Evolutionary conservation across 2,797 vertebrate genomes (phyloP), one percentile per base, ranked within the genome.

Genomic region (Balearica regulorum): DNA sequence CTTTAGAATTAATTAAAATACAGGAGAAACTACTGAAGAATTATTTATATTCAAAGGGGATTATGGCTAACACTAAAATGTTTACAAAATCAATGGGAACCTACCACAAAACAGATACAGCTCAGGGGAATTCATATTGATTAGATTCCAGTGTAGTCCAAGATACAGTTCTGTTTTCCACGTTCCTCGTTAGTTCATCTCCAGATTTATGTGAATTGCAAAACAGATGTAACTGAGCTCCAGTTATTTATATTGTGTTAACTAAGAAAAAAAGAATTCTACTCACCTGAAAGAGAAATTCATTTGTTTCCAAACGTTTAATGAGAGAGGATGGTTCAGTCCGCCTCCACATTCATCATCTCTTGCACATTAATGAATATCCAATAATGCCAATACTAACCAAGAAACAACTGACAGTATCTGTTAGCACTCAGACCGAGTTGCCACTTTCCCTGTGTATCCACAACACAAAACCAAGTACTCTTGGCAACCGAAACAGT

Each of bases 1-100:
- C 57, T 61, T 95, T 25, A 83, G 68, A 90, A 95, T 90, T 92
- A 95, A 93, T 92, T 94, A 93, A 89, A 96, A 90, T 46, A 94
- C 68, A 87, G 54, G 8, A 87, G 49, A 83, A 85, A 57, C 73
- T 94, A 82, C 26, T 5, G 0, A 13, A 33, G 57, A 93, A 93
- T 87, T 13, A 93, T 93, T 94, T 96, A 43, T 84, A 91, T 94
- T 93, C 82, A 89, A 95, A 90, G 54, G 49, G 75, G 41, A 87
- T 58, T 89, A 96, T 49, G 61, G 86, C 70, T 70, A 91, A 87
- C 29, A 37, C 73, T 46, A 70, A 97, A 95, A 91, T 81, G 69
- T 58, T 95, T 93, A 69, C 57, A 85, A 83, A 78, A 75, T 89
- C 94, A 90, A 87, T 92, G 82, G 84, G 55, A 96, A 54, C 76